A percentile compares a stretch with the other conserved stretches of the same genome.
Conservation (phyloP, 2,797 vertebrate species). For the Pseudochaenichthys georgianus region DNA sequence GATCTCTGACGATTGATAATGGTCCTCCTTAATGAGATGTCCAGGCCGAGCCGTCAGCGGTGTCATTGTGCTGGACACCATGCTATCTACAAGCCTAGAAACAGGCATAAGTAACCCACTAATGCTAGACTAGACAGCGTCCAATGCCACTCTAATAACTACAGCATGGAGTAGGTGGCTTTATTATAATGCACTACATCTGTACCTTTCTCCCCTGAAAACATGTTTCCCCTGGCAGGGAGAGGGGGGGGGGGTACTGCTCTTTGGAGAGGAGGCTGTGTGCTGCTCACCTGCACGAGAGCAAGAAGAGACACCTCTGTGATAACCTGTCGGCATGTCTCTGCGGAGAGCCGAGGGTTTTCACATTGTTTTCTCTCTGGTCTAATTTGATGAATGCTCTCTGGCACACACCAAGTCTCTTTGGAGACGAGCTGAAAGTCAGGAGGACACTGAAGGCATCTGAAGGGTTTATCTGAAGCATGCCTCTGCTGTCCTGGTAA, state of each 20-base stretch:
- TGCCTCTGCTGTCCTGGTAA: conserved; percentile 75
- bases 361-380: conserved; percentile 81
- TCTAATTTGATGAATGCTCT: conserved; percentile 87
- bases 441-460: conserved; percentile 84
- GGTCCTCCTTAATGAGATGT: conserved; percentile 74
- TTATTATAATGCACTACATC: conserved; percentile 38
- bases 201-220: conserved; percentile 47
- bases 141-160: conserved; percentile 38
- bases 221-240: conserved; percentile 30
- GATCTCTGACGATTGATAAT: conserved; percentile 81
- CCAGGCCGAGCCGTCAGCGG: conserved; percentile 71
- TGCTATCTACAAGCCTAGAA: conserved; percentile 64
- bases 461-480: conserved; percentile 80
- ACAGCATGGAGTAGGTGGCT: conserved; percentile 36
- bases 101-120: conserved; percentile 34
- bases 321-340: conserved; percentile 82
- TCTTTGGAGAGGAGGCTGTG: conserved; percentile 58
- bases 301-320: conserved; percentile 78
- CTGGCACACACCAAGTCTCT: conserved; percentile 83
- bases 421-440: conserved; percentile 85
- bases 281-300: conserved; percentile 62
- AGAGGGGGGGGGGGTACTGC: conserved; percentile 16
- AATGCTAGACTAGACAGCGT: conserved; percentile 11
- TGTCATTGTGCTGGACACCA: conserved; percentile 54
- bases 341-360: conserved; percentile 69